These are phyloP conservation scores for Hystrix cristata DNA, from an alignment of 2,113 vertebrate genomes.

Conservation along the genomic window DNA sequence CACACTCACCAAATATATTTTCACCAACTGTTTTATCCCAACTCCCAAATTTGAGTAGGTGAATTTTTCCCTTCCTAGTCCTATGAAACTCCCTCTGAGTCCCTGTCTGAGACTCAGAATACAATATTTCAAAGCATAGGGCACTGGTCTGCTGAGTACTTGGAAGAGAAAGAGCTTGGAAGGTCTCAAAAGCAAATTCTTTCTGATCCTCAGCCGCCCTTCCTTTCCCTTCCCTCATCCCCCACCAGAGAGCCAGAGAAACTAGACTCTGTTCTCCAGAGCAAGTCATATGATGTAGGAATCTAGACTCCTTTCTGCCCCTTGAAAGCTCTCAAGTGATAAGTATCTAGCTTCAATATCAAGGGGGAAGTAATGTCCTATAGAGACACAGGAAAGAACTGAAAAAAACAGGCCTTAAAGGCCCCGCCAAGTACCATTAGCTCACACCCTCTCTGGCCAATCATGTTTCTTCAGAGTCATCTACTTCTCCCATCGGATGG, in stretches of 20 bases:
- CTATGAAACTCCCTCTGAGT: not conserved
- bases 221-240: accelerated
- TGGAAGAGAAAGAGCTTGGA: not conserved
- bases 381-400: not conserved
- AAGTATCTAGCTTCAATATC: not conserved
- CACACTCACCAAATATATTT: too few species aligned
- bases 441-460: not conserved
- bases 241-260: not conserved
- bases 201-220: accelerated
- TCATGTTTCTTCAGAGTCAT: not conserved
- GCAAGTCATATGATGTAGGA: not conserved
- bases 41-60: not conserved
- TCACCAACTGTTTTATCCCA: not conserved
- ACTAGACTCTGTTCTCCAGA: not conserved
- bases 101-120: not conserved
- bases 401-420: too few species aligned
- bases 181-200: not conserved
- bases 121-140: not conserved
- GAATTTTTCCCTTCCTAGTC: not conserved
- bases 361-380: not conserved
- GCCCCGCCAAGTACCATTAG: too few species aligned
- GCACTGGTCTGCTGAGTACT: too few species aligned
- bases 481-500: not conserved
- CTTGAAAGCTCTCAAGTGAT: not conserved
- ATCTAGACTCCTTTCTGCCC: not conserved